Evolutionary conservation across 2,888 invertebrate species (phyloP), one percentile per base, ranked within the genome.

Genomic region (Conomelus anceps): DNA sequence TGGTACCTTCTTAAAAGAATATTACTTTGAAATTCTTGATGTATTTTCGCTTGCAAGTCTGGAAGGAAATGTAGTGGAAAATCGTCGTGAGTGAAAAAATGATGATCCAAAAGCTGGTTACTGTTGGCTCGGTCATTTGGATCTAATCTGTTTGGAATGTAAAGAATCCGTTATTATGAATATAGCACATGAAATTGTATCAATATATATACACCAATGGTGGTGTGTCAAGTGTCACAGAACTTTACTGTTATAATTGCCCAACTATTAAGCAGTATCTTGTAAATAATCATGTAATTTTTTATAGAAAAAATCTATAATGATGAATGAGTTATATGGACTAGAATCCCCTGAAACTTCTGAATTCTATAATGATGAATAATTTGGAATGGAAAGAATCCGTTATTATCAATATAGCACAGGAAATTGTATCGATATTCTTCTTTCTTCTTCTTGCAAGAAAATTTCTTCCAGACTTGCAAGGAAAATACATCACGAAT

Each of bases 41-140:
- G 95, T 17, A 96, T 94, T 92, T 95, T 95, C 90, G 95, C 94
- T 86, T 95, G 93, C 6, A 97, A 93, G 90, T 96, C 95, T 0
- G 95, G 95, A n/a, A 95, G 94, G 92, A 96, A 96, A 90, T 93
- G 94, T 23, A 96, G 95, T 9, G 95, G 94, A 91, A 97, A 97
- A 23, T 94, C 94, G 88, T 97, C 96, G 90, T 95, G 94, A 0
- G 94, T 94, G 92, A 97, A 97, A 92, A 96, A 95, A 90, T 93
- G 93, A 92, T 96, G 96, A 86, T 95, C 94, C 11, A 97, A 93
- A n/a, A 97, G 93, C 23, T 95, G 94, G 0, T 94, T 93, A 23
- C 96, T 95, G 0, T 94, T 94, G 0, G 96, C 95, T 0, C 97
- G 93, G 0, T 94, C 93, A 0, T 94, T 93, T 0, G 97, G 96